These are phyloP conservation scores for Pavo muticus DNA, from an alignment of 2,113 vertebrate genomes.

Conservation along the genomic window DNA sequence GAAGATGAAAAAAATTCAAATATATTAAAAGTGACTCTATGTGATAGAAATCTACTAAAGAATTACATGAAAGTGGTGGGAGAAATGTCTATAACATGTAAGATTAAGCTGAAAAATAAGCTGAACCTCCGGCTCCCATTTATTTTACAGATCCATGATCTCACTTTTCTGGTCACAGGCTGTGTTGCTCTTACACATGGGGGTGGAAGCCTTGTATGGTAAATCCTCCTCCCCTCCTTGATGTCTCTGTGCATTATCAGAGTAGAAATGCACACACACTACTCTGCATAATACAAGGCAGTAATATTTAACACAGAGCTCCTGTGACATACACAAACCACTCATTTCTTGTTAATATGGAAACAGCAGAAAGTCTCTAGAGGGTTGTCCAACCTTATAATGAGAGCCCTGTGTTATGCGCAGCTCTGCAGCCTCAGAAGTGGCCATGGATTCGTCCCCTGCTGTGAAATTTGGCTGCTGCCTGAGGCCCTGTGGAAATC, in stretches of 20 bases:
- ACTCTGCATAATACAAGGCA: slow-evolving; percentile 4
- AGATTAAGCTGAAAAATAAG: slow-evolving; percentile 33
- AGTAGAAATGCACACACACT: slow-evolving; percentile 25
- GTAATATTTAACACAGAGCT: slow-evolving; percentile 14
- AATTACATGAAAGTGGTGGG: slow-evolving; percentile 46
- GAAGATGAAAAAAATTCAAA: slow-evolving; percentile 68
- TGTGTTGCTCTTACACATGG: neutral
- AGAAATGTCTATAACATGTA: neutral
- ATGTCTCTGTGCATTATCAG: neutral
- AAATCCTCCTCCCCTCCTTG: slow-evolving; percentile 20
- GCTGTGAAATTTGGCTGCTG: slow-evolving; percentile 67
- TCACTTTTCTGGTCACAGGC: neutral
- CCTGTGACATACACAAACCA: slow-evolving; percentile 10
- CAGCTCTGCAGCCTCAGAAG: slow-evolving; percentile 49
- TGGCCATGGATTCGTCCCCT: slow-evolving; percentile 46
- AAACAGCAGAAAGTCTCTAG: slow-evolving; percentile 52
- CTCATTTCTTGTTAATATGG: slow-evolving; percentile 62
- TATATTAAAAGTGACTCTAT: slow-evolving; percentile 52
- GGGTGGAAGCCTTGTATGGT: neutral
- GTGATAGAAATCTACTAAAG: slow-evolving; percentile 56
- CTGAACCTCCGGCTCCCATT: slow-evolving; percentile 12
- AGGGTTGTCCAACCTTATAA: slow-evolving; percentile 63
- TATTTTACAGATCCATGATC: slow-evolving; percentile 2
- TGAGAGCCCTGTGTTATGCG: slow-evolving; percentile 21
- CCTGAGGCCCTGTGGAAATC: slow-evolving; percentile 66